phyloP scores from a whole-genome alignment of 1,140 invertebrate species.

The Pararge aegeria region DNA sequence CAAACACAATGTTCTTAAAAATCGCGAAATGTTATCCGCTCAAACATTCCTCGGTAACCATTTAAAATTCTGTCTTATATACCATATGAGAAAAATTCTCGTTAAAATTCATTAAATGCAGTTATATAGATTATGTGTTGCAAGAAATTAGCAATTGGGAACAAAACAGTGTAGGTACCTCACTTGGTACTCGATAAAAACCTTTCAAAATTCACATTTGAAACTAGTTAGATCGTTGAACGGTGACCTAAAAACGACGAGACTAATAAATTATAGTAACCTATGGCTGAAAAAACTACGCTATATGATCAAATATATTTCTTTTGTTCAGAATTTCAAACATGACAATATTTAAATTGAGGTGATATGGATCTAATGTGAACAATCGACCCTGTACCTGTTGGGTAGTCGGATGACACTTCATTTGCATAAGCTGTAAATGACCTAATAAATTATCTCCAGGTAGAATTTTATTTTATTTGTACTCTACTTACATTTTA shows the following conservation, averaged over 20 bases:
- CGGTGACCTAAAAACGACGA: constrained; percentile 8
- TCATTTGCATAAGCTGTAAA: not conserved
- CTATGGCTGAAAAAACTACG: not conserved
- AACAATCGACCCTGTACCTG: not conserved
- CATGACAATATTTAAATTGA: constrained; percentile 6
- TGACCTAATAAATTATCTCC: too few relatives aligned
- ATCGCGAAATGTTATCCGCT: constrained; percentile 6
- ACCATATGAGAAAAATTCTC: not conserved
- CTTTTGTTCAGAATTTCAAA: not conserved
- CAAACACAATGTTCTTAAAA: constrained; percentile 14
- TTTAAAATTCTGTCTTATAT: constrained; percentile 4
- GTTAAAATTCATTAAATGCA: constrained; percentile 18
- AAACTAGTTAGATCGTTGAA: not conserved
- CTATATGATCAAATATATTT: constrained; percentile 1
- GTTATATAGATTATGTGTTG: constrained; percentile 9
- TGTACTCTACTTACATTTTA: too few relatives aligned
- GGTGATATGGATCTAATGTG: constrained; percentile 10
- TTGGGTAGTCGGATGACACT: not conserved
- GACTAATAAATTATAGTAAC: not conserved
- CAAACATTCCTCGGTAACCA: constrained; percentile 10
- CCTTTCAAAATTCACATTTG: constrained; percentile 2
- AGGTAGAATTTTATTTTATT: too few relatives aligned
- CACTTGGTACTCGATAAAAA: not conserved
- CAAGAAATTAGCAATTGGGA: constrained; percentile 23
- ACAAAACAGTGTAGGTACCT: constrained; percentile 5